These are phyloP conservation scores for Columba livia DNA, from an alignment of 2,113 vertebrate genomes.

Conservation along the genomic window DNA sequence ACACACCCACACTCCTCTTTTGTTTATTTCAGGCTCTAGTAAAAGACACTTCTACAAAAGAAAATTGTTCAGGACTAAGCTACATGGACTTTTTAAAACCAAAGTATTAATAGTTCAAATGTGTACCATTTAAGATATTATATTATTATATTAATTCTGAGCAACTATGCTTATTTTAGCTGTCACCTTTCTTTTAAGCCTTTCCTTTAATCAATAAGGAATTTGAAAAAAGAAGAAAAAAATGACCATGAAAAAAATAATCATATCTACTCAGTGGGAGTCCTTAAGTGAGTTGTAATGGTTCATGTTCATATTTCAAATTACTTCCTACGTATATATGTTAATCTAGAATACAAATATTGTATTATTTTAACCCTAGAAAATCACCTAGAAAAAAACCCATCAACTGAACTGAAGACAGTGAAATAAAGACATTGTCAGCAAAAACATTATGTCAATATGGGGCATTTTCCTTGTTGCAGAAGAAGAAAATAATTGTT, in stretches of 20 bases:
- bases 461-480: neutral
- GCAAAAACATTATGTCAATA: neutral
- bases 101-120: neutral
- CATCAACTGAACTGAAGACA: neutral
- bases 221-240: neutral
- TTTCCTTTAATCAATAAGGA: neutral
- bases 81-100: neutral
- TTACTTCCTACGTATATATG: neutral
- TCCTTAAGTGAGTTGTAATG: neutral
- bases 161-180: neutral
- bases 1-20: neutral
- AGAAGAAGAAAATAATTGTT: neutral
- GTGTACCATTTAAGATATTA: neutral
- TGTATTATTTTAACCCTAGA: neutral
- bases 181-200: neutral
- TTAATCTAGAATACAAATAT: neutral
- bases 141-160: neutral
- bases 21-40: neutral
- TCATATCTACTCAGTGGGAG: neutral
- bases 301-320: neutral
- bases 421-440: neutral
- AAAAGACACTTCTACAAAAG: neutral
- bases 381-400: neutral
- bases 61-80: neutral
- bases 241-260: neutral